Evolutionary conservation across 2,888 invertebrate genomes (phyloP), one percentile per base, ranked within the genome.

Genomic region (Nomada fabriciana): DNA sequence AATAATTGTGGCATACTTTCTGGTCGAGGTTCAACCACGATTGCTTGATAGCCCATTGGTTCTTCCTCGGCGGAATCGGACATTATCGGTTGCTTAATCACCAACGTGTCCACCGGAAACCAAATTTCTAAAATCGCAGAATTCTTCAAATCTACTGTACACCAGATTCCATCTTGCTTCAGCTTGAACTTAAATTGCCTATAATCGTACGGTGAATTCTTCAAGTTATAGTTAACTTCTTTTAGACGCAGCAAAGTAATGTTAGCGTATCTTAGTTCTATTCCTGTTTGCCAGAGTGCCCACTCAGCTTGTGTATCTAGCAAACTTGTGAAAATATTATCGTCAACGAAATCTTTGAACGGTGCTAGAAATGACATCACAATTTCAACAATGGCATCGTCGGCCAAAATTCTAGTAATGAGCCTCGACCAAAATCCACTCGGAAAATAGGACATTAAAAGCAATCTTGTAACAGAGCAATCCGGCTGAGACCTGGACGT

Each of bases 341-440:
- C 96, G 72, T 96, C 95, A 1, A 96, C 95, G 85, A 96, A 94
- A 94, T 97, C 97, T 90, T 96, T 95, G 0, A 97, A 97, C 13
- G 97, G 94, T 11, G 95, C 94, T 90, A 98, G 97, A 86, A 97
- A 96, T 0, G 95, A 95, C 86, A 97, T 95, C 0, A 98, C 96
- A 15, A 97, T 97, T 83, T 97, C 97, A 0, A 97, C 96, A 23
- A 98, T 96, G 50, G 97, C 96, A 86, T 97, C 97, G 92, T 99
- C 99, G 0, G 98, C 98, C 76, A 99, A 94, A 81, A 99, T 96
- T n/a, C 99, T 94, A 0, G 98, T 98, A 83, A 98, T 97, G 29
- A 99, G 95, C 1, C 99, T 95, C 0, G 99, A 97, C 99, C 99
- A 99, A 94, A 99, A 99, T 0, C 99, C 99, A 85, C 98, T 97